These are phyloP conservation scores for Entomobrya multifasciata DNA, from an alignment of 2,888 invertebrate species.

Conservation along the genomic window DNA sequence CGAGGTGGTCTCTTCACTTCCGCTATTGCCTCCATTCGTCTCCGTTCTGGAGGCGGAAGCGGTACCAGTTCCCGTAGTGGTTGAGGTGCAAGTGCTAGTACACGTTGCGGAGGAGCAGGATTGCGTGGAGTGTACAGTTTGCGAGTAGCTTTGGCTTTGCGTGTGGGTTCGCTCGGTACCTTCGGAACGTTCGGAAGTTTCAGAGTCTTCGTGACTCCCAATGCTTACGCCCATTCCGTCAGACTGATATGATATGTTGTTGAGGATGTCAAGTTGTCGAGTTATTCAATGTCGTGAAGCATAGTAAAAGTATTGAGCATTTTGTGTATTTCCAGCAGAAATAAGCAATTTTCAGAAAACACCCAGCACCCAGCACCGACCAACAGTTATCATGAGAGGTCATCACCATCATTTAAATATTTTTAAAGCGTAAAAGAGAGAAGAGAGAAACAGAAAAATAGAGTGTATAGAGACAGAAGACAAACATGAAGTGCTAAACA, in stretches of 20 bases:
- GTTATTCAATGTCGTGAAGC: slow-evolving; percentile 11
- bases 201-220: slow-evolving; percentile 78
- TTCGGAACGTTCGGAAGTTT: slow-evolving; percentile 77
- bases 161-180: slow-evolving; percentile 76
- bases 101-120: slow-evolving; percentile 71
- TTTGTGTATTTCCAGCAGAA: not conserved
- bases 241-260: slow-evolving; percentile 65
- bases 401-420: slow-evolving; percentile 3
- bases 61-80: slow-evolving; percentile 72
- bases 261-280: slow-evolving; percentile 16
- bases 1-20: slow-evolving; percentile 59
- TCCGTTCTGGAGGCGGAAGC: slow-evolving; percentile 73
- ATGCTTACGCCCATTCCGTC: slow-evolving; percentile 78
- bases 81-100: slow-evolving; percentile 75
- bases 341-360: slow-evolving; percentile 2
- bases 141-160: slow-evolving; percentile 73
- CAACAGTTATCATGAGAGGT: not conserved
- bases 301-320: not conserved
- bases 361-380: not conserved
- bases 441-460: slow-evolving; percentile 12
- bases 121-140: slow-evolving; percentile 72
- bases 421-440: slow-evolving; percentile 11
- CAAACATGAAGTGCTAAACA: slow-evolving; percentile 1
- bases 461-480: slow-evolving; percentile 2
- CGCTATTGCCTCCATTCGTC: slow-evolving; percentile 70